Evolutionary conservation across 2,888 invertebrate genomes (phyloP).

Genomic region (Drosophila picticornis): DNA sequence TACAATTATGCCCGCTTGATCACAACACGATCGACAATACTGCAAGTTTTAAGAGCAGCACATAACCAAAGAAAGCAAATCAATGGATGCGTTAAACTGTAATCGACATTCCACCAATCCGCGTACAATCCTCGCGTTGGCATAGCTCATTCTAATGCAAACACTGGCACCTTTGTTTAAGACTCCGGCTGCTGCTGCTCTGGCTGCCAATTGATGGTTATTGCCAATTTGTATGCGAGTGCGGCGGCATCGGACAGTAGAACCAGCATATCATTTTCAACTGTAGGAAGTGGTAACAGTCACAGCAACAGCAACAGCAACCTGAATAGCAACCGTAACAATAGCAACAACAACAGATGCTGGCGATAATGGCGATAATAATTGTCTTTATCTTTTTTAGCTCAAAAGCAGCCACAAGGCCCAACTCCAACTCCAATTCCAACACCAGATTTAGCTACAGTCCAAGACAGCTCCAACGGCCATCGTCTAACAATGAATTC

Average conservation of each 20-base stretch:
- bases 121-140: conserved; percentile 11
- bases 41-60: conserved; percentile 26
- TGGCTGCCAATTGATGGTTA: conserved; percentile 77
- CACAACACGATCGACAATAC: conserved; percentile 65
- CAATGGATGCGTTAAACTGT: conserved; percentile 66
- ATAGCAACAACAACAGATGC: conserved; percentile 62
- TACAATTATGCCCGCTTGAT: conserved; percentile 73
- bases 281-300: conserved; percentile 51
- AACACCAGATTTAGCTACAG: not conserved
- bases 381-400: conserved; percentile 80
- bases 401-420: conserved; percentile 60
- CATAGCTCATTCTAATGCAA: conserved; percentile 79
- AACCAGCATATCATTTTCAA: conserved; percentile 74
- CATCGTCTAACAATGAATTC: conserved; percentile 58
- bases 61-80: conserved; percentile 55
- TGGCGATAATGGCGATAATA: conserved; percentile 80
- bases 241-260: conserved; percentile 27
- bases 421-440: conserved; percentile 1
- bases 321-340: conserved; percentile 24
- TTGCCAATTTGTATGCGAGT: conserved; percentile 76
- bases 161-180: conserved; percentile 53
- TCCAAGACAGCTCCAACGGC: conserved; percentile 19
- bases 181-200: conserved; percentile 20
- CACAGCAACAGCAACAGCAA: conserved; percentile 21
- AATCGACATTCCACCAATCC: conserved; percentile 71